These are phyloP conservation scores for Aporophyla nigra DNA, from an alignment of 2,888 invertebrate genomes.

Conservation along the genomic window DNA sequence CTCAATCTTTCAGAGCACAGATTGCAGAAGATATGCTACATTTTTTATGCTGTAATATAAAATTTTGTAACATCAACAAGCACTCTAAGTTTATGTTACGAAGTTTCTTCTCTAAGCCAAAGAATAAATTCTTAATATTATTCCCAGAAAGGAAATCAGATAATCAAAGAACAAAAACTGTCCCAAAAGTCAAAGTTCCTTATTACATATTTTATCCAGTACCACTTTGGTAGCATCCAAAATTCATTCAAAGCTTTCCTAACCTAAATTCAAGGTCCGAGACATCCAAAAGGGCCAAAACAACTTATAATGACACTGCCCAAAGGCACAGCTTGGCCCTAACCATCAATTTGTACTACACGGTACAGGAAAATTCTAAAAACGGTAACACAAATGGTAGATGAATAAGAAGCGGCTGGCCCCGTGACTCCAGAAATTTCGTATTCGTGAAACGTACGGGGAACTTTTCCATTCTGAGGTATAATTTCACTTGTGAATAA, in stretches of 20 bases:
- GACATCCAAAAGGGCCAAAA: constrained; percentile 20
- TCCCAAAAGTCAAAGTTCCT: constrained; percentile 34
- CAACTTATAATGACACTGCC: constrained; percentile 44
- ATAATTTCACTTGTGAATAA: constrained; percentile 77
- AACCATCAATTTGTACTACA: constrained; percentile 64
- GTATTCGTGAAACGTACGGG: constrained; percentile 63
- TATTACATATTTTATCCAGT: constrained; percentile 41
- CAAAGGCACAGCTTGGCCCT: constrained; percentile 55
- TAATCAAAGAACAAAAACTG: constrained; percentile 44
- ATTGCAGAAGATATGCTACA: background rate
- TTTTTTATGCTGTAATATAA: background rate
- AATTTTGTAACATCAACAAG: background rate
- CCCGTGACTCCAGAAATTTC: constrained; percentile 64
- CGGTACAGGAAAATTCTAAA: constrained; percentile 58
- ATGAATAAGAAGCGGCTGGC: constrained; percentile 67
- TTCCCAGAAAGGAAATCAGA: constrained; percentile 40
- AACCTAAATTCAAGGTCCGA: constrained; percentile 24
- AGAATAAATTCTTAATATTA: constrained; percentile 15
- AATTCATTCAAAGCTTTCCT: constrained; percentile 48
- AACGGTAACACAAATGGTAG: constrained; percentile 63
- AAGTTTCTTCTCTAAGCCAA: constrained; percentile 22
- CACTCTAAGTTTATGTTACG: background rate
- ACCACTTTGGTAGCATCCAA: constrained; percentile 47
- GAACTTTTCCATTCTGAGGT: constrained; percentile 75
- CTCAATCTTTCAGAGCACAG: background rate